Base-by-base conservation (phyloP, 2,113 vertebrate species). In the Platichthys stellatus region DNA sequence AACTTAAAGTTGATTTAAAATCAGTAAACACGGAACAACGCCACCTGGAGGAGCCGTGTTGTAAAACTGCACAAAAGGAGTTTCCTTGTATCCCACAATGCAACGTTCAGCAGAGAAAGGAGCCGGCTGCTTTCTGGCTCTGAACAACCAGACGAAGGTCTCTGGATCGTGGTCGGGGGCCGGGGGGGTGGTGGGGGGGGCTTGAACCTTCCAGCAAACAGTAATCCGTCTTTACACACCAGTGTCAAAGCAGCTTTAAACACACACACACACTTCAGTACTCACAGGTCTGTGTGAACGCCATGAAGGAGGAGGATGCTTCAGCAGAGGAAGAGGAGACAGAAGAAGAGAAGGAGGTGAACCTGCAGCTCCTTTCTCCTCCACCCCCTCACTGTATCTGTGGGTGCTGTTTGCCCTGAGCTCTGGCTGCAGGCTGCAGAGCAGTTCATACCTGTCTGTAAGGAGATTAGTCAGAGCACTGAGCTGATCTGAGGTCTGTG, bases 281-380 rank as follows among this genome's bases (percentile, higher is more conserved):
- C 86, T 86, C 81, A 90, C 86, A 90, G 70, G 47, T 78, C 35
- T 28, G 65, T 58, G 3, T 65, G 60, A 54, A 63, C 0, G 24
- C 71, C 72, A 87, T 87, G 62, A 54, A 61, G 67, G 26, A 67
- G 24, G 63, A 69, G 1, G 18, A 63, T 17, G 49, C 21, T 78
- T 85, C 63, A 83, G 20, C 0, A 23, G 69, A 65, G 31, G 62
- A 79, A 24, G 62, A 76, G 59, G 53, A 77, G 17, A 2, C 47
- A 9, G 45, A 49, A 3, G 66, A 20, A 58, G 81, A 81, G 21
- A 0, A 81, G 63, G 57, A 69, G 68, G 53, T 26, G 63, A 62
- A 28, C 57, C 61, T 76, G 64, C 5, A 69, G 38, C 61, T 69
- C 66, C 53, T 60, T 59, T 40, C 40, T 69, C 24, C 57, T 58